Evolutionary conservation across 2,113 vertebrate genomes (phyloP).

Genomic region (Anarrhichthys ocellatus): DNA sequence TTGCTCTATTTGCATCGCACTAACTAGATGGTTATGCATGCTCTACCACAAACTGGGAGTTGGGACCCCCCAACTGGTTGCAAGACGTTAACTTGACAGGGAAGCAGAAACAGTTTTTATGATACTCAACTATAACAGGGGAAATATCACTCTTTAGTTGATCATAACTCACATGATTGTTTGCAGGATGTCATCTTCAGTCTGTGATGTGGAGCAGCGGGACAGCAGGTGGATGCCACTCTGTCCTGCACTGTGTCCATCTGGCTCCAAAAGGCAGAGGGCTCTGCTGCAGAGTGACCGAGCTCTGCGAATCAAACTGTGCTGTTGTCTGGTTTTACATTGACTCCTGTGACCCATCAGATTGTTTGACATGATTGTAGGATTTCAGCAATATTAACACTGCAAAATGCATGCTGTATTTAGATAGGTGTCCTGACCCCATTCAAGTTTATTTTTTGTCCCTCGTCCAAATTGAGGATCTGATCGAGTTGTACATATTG

Average conservation of each 20-base stretch:
- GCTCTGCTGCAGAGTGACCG: neutral
- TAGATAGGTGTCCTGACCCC: neutral
- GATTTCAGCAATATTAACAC: neutral
- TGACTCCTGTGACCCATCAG: neutral
- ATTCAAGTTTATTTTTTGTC: neutral
- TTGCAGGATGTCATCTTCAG: neutral
- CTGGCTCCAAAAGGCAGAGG: neutral
- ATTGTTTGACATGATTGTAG: neutral
- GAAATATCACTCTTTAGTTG: neutral
- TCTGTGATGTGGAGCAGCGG: neutral
- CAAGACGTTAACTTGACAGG: no score
- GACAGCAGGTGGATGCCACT: neutral
- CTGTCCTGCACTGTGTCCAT: neutral
- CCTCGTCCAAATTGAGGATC: no score
- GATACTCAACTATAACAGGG: neutral
- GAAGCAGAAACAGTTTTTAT: neutral
- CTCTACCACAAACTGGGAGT: slow-evolving; percentile 26
- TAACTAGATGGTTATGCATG: slow-evolving; percentile 38
- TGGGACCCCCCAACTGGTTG: no score
- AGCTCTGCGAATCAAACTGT: no score
- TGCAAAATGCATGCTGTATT: neutral
- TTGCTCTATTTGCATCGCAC: neutral
- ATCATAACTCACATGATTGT: neutral
- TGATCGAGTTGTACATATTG: neutral
- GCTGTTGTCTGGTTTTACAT: neutral